Evolutionary conservation across 2,113 vertebrate species (phyloP).

Genomic region (Phrynosoma blainvillii): DNA sequence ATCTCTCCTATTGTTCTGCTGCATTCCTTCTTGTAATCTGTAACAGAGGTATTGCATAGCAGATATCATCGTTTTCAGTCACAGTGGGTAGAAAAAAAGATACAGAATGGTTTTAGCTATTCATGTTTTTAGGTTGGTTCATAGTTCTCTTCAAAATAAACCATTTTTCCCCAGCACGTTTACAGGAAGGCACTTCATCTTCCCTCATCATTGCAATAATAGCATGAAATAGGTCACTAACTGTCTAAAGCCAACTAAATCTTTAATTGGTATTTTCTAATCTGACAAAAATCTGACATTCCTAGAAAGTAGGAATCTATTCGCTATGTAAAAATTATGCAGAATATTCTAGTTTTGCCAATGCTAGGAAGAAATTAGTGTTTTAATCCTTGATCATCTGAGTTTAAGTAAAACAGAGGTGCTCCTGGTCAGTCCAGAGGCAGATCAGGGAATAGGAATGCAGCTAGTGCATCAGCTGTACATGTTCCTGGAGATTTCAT

Average conservation of each 20-base stretch:
- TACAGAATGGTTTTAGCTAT: too few relatives aligned
- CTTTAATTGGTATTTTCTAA: not conserved
- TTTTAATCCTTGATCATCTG: not conserved
- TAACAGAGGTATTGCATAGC: not conserved
- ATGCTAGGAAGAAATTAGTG: not conserved
- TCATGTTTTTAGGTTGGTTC: not conserved
- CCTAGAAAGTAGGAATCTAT: not conserved
- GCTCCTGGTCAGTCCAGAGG: too few relatives aligned
- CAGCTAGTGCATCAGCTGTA: too few relatives aligned
- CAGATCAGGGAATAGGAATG: too few relatives aligned
- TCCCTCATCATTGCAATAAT: not conserved
- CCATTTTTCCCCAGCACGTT: not conserved
- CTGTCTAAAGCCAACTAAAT: conserved; percentile 1
- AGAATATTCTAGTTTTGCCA: conserved; percentile 1
- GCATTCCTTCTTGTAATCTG: not conserved
- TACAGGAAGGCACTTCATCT: not conserved
- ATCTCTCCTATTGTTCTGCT: not conserved
- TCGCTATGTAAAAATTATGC: not conserved
- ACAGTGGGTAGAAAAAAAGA: too few relatives aligned
- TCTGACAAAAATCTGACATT: not conserved
- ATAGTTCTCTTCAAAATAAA: not conserved
- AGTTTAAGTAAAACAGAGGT: too few relatives aligned
- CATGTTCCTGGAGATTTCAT: too few relatives aligned
- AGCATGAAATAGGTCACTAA: not conserved
- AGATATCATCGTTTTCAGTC: not conserved